Evolutionary conservation across 2,797 vertebrate species (phyloP).

Genomic region (Esox lucius): DNA sequence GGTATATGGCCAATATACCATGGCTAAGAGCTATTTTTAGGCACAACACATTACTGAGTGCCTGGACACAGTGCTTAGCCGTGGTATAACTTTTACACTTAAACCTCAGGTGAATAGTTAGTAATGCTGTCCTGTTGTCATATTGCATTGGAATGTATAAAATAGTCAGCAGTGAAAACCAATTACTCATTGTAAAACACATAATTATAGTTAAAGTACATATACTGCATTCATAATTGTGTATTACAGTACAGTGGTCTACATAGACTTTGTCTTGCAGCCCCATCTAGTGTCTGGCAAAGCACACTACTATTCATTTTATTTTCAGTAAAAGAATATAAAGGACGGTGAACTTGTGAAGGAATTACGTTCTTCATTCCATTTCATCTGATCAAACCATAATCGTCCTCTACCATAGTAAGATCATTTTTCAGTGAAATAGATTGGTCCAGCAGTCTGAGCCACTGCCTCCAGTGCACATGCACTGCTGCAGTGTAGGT

Average conservation of each 20-base stretch:
- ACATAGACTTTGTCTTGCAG: background rate
- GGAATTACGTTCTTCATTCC: background rate
- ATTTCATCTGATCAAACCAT: background rate
- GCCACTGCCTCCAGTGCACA: too few species aligned
- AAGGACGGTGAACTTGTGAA: background rate
- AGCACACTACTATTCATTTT: background rate
- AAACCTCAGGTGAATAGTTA: slow-evolving; percentile 1
- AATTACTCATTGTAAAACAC: background rate
- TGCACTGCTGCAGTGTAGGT: too few species aligned
- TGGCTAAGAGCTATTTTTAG: too few species aligned
- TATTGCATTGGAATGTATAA: background rate
- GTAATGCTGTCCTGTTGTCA: background rate
- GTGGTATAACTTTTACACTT: background rate
- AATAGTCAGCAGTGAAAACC: background rate
- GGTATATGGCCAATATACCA: too few species aligned
- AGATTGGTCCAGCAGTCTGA: too few species aligned
- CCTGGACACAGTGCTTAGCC: too few species aligned
- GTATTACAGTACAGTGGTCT: background rate
- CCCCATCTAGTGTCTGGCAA: slow-evolving; percentile 17
- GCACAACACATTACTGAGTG: too few species aligned
- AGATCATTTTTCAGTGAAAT: background rate
- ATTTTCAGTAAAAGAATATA: background rate
- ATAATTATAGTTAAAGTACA: background rate
- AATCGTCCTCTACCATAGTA: background rate
- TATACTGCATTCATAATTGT: background rate